These are phyloP conservation scores for Scartelaos histophorus DNA, from an alignment of 2,113 vertebrate genomes.

Conservation along the genomic window DNA sequence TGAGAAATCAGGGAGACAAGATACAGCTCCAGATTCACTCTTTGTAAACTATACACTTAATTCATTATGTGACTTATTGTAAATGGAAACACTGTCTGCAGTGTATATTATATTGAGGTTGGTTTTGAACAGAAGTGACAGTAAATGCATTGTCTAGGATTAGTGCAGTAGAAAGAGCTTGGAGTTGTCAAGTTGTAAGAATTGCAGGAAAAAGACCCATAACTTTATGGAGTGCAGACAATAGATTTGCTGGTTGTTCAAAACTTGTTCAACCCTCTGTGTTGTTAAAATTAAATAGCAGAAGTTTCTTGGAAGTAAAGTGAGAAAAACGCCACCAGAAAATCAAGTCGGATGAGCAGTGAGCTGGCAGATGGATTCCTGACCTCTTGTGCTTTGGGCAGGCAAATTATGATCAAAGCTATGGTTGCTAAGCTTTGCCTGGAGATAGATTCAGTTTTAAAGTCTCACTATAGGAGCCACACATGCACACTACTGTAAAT, in stretches of 20 bases:
- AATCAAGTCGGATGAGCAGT: conserved; percentile 21
- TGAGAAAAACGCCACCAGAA: conserved; percentile 11
- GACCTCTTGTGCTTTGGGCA: conserved; percentile 34
- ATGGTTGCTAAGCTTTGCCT: conserved; percentile 47
- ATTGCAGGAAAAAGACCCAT: not conserved
- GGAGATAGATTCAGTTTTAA: conserved; percentile 42
- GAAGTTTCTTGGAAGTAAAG: conserved; percentile 24
- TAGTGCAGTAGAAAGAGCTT: not conserved
- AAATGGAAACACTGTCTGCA: too few species aligned
- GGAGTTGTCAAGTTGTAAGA: not conserved
- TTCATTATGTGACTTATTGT: too few species aligned
- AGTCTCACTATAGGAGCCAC: conserved; percentile 27
- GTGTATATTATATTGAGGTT: too few species aligned
- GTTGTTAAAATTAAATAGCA: conserved; percentile 27
- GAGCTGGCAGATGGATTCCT: conserved; percentile 40
- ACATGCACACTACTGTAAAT: conserved; percentile 6
- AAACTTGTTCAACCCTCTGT: not conserved
- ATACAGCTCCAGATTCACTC: too few species aligned
- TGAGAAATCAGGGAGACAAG: too few species aligned
- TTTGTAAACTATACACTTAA: too few species aligned
- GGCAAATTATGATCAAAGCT: conserved; percentile 56
- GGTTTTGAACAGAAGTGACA: too few species aligned
- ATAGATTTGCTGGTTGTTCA: not conserved
- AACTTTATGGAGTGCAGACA: not conserved
- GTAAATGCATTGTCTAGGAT: not conserved